A percentile compares a stretch with the other conserved stretches of the same genome.
Evolutionary conservation across 2,888 invertebrate genomes (phyloP).

Genomic region (Onthophagus sagittarius): DNA sequence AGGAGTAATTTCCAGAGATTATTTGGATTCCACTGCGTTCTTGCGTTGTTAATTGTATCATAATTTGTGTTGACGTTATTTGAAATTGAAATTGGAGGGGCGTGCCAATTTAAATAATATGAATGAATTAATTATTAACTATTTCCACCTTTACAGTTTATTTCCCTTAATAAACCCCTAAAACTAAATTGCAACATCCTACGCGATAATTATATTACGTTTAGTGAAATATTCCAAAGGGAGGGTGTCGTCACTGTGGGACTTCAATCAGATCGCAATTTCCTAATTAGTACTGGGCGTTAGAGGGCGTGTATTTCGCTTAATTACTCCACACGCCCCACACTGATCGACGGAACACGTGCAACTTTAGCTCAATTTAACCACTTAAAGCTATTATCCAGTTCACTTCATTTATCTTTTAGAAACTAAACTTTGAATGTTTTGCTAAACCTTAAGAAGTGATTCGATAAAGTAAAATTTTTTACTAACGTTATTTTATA

Average conservation of each 20-base stretch:
- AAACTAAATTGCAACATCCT: not conserved
- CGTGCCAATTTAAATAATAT: too few relatives aligned
- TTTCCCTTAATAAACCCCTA: not conserved
- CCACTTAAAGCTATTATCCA: not conserved
- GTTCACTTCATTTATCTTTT: not conserved
- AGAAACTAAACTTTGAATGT: not conserved
- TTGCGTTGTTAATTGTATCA: too few relatives aligned
- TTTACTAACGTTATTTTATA: not conserved
- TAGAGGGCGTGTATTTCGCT: not conserved
- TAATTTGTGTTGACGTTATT: too few relatives aligned
- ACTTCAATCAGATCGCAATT: constrained; percentile 32
- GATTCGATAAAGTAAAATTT: not conserved
- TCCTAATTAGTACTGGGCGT: constrained; percentile 31
- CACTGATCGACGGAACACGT: constrained; percentile 9
- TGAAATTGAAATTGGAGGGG: too few relatives aligned
- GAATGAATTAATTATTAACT: not conserved
- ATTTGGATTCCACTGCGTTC: too few relatives aligned
- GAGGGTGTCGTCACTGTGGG: not conserved
- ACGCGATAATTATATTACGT: constrained; percentile 11
- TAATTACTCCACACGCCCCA: constrained; percentile 2
- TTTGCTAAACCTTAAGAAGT: too few relatives aligned
- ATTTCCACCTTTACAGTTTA: not conserved
- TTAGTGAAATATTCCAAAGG: constrained; percentile 7
- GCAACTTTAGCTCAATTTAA: not conserved
- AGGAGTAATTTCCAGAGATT: too few relatives aligned